Evolutionary conservation across 2,113 vertebrate species (phyloP).

Genomic region (Monopterus albus): DNA sequence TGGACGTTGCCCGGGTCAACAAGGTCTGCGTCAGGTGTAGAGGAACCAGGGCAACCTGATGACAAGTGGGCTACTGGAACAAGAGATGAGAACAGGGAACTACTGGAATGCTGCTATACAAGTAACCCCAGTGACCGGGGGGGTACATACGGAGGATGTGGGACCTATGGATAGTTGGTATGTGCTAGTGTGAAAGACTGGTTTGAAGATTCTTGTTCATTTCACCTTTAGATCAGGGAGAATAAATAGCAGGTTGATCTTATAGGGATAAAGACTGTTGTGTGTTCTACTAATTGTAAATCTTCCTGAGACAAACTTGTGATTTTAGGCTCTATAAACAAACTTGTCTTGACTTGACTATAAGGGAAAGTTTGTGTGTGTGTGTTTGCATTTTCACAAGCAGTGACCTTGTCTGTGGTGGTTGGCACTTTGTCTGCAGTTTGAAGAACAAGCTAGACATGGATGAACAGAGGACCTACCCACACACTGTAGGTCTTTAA

Average conservation of each 20-base stretch:
- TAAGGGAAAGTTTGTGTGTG: not conserved
- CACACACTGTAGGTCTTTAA: constrained; percentile 28
- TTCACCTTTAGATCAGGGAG: too few species aligned
- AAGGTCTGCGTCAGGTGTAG: too few species aligned
- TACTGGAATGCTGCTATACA: too few species aligned
- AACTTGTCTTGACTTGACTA: not conserved
- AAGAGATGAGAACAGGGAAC: too few species aligned
- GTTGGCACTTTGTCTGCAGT: constrained; percentile 25
- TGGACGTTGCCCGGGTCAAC: too few species aligned
- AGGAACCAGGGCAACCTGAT: too few species aligned
- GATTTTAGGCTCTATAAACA: constrained; percentile 19
- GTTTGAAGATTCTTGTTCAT: not conserved
- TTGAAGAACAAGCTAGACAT: constrained; percentile 20
- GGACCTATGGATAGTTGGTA: too few species aligned
- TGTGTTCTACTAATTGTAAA: not conserved
- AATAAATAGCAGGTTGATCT: too few species aligned
- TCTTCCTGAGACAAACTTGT: constrained; percentile 1
- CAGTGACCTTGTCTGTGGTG: not conserved
- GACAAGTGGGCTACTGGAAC: too few species aligned
- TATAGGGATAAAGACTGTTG: not conserved
- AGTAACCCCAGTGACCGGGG: too few species aligned
- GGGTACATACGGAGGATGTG: too few species aligned
- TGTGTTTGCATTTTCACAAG: constrained; percentile 13
- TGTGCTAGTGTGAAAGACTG: too few species aligned
- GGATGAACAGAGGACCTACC: constrained; percentile 11